Conservation (phyloP, 2,797 vertebrate species). For the Chiloscyllium punctatum region DNA sequence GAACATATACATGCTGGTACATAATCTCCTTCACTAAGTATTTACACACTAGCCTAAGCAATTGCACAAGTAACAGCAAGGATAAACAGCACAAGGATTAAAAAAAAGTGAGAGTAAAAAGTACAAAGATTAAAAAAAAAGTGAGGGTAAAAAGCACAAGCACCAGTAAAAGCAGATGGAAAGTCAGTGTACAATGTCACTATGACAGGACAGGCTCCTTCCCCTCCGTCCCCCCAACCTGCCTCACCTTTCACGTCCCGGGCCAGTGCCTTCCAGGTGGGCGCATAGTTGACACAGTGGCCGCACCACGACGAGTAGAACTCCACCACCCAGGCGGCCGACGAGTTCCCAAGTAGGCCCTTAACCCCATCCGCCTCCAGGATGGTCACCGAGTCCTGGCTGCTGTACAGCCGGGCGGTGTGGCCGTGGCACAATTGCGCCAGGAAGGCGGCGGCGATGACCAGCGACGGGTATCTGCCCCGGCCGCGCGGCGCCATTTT, state of each 20-base stretch:
- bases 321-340: slow-evolving; percentile 83
- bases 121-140: no score
- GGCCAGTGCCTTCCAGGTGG: slow-evolving; percentile 79
- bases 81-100: no score
- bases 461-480: not conserved
- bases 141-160: no score
- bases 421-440: slow-evolving; percentile 20
- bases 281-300: slow-evolving; percentile 86
- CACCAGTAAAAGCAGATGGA: no score
- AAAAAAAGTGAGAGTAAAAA: no score
- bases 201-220: not conserved
- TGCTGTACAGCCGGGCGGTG: slow-evolving; percentile 61
- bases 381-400: slow-evolving; percentile 71
- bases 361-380: slow-evolving; percentile 64
- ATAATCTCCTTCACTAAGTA: no score
- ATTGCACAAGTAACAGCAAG: no score
- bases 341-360: slow-evolving; percentile 65
- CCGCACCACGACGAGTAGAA: slow-evolving; percentile 93
- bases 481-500: not conserved
- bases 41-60: no score
- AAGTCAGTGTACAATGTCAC: no score
- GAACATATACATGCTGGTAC: no score
- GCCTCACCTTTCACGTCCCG: slow-evolving; percentile 75
- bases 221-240: not conserved
- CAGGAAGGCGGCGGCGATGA: not conserved